phyloP scores from a whole-genome alignment of 2,797 vertebrate species.

The Cercopithecus diana region DNA sequence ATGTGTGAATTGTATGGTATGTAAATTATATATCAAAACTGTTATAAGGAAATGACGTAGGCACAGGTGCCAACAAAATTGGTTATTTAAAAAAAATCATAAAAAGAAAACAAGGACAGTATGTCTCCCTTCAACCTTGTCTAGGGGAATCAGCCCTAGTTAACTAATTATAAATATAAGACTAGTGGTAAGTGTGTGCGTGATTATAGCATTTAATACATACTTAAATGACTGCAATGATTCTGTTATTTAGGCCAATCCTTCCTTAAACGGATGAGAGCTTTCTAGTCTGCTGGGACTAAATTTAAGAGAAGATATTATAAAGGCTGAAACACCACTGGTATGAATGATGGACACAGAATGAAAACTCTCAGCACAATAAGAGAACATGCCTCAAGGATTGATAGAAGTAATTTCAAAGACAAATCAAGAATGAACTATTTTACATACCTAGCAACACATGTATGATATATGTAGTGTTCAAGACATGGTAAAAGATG shows the following conservation, averaged over 20 bases:
- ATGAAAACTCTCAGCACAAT: not conserved
- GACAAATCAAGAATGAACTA: not conserved
- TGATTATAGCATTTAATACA: not conserved
- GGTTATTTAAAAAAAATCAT: not conserved
- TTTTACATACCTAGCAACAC: not conserved
- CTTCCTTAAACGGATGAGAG: not conserved
- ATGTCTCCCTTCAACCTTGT: not conserved
- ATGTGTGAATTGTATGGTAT: not conserved
- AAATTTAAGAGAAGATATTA: not conserved
- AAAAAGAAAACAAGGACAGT: not conserved
- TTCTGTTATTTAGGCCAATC: not conserved
- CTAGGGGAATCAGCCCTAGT: not conserved
- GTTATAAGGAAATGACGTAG: not conserved
- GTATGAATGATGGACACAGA: not conserved
- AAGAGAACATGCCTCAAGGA: not conserved
- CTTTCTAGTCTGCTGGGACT: not conserved
- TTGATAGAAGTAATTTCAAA: not conserved
- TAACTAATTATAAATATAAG: not conserved
- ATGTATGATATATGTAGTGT: not conserved
- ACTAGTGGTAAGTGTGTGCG: not conserved
- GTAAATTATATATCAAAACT: not conserved
- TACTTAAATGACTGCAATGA: not conserved
- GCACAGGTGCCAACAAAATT: not conserved
- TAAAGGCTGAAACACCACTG: not conserved
- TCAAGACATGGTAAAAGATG: not conserved